Evolutionary conservation across 2,888 invertebrate genomes (phyloP).

Genomic region (Lasioglossum figueresi): DNA sequence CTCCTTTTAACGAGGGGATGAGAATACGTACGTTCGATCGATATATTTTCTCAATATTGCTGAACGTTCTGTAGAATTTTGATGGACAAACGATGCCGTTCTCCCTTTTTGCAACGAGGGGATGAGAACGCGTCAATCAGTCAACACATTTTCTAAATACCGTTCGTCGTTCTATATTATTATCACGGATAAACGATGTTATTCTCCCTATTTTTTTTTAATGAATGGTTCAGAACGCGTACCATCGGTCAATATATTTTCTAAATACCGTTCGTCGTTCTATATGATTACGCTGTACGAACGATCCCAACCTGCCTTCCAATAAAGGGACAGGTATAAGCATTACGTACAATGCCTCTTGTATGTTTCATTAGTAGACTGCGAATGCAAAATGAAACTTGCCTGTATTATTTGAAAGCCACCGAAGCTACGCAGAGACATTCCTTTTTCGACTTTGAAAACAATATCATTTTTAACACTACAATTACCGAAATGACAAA

Average conservation of each 20-base stretch:
- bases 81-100: neutral
- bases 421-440: neutral
- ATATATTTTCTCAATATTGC: neutral
- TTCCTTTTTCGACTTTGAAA: too few species aligned
- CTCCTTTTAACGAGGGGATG: neutral
- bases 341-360: too few species aligned
- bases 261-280: neutral
- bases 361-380: too few species aligned
- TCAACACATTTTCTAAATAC: neutral
- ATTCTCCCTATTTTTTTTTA: neutral
- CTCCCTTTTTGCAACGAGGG: neutral
- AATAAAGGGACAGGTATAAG: too few species aligned
- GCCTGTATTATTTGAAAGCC: neutral
- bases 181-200: neutral
- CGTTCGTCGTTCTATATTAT: neutral
- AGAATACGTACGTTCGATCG: too few species aligned
- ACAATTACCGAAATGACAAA: too few species aligned
- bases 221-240: neutral
- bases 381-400: too few species aligned
- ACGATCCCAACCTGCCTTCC: too few species aligned
- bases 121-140: neutral
- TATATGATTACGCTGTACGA: neutral
- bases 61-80: neutral
- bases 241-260: neutral
- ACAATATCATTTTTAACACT: too few species aligned